Conservation (phyloP, 2,888 invertebrate genomes). For the Caenorhabditis afra region DNA sequence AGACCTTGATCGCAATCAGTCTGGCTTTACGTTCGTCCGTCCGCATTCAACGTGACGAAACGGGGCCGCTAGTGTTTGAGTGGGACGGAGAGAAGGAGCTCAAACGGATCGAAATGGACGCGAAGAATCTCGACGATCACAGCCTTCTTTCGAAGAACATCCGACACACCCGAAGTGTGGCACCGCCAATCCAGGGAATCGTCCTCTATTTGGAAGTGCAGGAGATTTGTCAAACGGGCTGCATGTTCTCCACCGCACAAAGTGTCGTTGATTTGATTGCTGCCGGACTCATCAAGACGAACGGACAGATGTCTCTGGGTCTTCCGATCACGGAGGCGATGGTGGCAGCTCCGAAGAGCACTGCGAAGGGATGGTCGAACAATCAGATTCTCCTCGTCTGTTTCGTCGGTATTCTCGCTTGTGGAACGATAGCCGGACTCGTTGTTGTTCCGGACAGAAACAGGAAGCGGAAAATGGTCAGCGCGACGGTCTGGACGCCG, state of each 20-base stretch:
- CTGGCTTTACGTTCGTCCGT: slow-evolving; percentile 69
- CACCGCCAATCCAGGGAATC: slow-evolving; percentile 32
- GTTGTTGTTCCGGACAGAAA: slow-evolving; percentile 36
- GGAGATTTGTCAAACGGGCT: slow-evolving; percentile 59
- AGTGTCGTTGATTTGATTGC: slow-evolving; percentile 73
- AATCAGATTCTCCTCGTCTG: slow-evolving; percentile 20
- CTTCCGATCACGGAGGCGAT: slow-evolving; percentile 57
- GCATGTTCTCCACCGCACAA: slow-evolving; percentile 68
- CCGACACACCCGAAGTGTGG: slow-evolving; percentile 7
- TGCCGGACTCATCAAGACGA: slow-evolving; percentile 67
- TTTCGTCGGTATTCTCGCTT: slow-evolving; percentile 17
- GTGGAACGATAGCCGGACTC: slow-evolving; percentile 46
- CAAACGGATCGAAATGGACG: slow-evolving; percentile 58
- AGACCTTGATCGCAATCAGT: slow-evolving; percentile 69
- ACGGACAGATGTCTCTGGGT: slow-evolving; percentile 33
- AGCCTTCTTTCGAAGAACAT: slow-evolving; percentile 25
- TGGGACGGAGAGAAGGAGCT: slow-evolving; percentile 64
- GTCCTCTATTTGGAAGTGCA: slow-evolving; percentile 67
- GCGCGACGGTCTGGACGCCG: slow-evolving; percentile 64
- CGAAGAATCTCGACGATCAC: slow-evolving; percentile 11
- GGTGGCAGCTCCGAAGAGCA: slow-evolving; percentile 25
- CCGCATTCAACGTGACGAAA: slow-evolving; percentile 64
- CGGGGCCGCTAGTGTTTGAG: slow-evolving; percentile 72
- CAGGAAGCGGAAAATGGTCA: slow-evolving; percentile 55
- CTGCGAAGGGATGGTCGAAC: neutral